Evolutionary conservation across 92 coral and sea anemone genomes (phyloP).

Genomic region (Siderastrea radians): DNA sequence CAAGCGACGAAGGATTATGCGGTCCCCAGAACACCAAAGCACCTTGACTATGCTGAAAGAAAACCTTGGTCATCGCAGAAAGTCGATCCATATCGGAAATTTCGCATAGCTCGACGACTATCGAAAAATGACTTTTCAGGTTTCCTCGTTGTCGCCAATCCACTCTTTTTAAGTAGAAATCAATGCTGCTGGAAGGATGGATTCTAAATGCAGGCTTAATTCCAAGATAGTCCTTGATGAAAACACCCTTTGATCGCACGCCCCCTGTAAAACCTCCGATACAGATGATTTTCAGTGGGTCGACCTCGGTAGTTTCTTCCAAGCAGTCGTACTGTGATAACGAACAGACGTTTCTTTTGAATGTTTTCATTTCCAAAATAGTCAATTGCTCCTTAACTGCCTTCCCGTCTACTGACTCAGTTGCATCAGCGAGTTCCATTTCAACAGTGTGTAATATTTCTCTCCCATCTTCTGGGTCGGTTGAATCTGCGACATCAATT

Average conservation of each 20-base stretch:
- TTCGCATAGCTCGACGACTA: conserved; percentile 70
- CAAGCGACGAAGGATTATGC: conserved; percentile 56
- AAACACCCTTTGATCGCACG: conserved; percentile 60
- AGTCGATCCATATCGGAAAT: conserved; percentile 65
- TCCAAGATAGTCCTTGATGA: conserved; percentile 69
- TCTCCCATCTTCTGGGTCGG: background rate
- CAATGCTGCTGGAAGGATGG: conserved; percentile 52
- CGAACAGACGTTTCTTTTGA: conserved; percentile 49
- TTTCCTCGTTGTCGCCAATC: conserved; percentile 12
- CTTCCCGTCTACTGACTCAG: conserved; percentile 4
- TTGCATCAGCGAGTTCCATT: conserved; percentile 7
- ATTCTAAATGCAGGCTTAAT: conserved; percentile 47
- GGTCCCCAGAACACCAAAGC: conserved; percentile 87
- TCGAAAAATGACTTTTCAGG: conserved; percentile 8
- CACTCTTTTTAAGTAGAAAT: conserved; percentile 42
- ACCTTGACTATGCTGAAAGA: conserved; percentile 60
- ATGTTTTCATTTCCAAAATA: conserved; percentile 42
- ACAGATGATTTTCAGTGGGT: conserved; percentile 65
- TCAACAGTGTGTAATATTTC: background rate
- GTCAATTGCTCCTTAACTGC: background rate
- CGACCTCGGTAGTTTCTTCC: conserved; percentile 24
- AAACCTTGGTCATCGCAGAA: conserved; percentile 26
- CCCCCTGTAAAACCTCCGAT: conserved; percentile 73
- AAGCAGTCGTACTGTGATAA: conserved; percentile 17
- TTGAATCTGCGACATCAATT: background rate